Base-by-base conservation (phyloP, 2,888 invertebrate species). In the Ellobium chinense region DNA sequence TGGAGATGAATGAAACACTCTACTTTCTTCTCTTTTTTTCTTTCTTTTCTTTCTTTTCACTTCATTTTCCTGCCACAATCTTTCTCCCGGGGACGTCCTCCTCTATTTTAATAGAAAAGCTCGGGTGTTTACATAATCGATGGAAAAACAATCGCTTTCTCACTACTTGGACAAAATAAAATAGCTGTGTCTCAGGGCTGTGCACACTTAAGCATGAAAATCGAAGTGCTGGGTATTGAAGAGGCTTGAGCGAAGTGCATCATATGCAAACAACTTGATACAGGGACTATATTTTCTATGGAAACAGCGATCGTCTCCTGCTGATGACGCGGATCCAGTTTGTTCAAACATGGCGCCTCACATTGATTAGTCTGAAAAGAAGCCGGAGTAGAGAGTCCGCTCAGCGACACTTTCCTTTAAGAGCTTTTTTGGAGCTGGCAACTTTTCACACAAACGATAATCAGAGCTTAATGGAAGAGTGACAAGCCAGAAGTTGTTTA, bases 251-350 rank as follows among this genome's bases (percentile, higher is more conserved):
- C 27, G 46, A 46, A 18, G 7, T 46, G 36, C 21, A 12, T 36
- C 58, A n/a, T 34, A 46, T 56, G 72, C 72, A 72, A 72, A 72
- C 72, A 72, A n/a, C n/a, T 72, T 58, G 36, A 72, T 58, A 72
- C 36, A 58, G 58, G n/a, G 56, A 72, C 24, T 58, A 56, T 14
- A 34, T 72, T 72, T 58, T 58, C 34, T 58, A n/a, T 36, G 58
- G 56, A 72, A 72, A 60, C 36, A 72, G 2, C 56, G 36, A 27
- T 58, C 37, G 36, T 56, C 37, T 46, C 14, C 7, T 34, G 18
- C 36, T 37, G 58, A 72, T 72, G 58, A 58, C 9, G 72, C 58
- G 37, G 56, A 60, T 58, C 34, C n/a, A 58, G 72, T 60, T 31
- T 58, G 72, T n/a, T 72, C 24, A 72, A 72, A 72, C n/a, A 56